These are phyloP conservation scores for Dysidea cf. avara DNA, from an alignment of 37 sponge, comb jelly and placozoan genomes.

Conservation along the genomic window DNA sequence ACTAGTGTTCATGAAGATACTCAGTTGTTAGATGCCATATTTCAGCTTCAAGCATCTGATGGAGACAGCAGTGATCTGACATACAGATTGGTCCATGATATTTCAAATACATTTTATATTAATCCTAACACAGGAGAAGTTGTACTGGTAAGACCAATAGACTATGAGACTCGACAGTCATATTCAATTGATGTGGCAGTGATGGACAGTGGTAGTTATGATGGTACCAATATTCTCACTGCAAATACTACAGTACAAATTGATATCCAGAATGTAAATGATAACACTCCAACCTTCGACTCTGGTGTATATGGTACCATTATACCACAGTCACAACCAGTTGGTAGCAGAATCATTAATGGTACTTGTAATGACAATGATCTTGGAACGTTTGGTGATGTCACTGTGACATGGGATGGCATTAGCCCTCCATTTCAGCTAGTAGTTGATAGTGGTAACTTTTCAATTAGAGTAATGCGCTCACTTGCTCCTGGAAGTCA, in stretches of 20 bases:
- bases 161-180: conserved; percentile 35
- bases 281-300: conserved; percentile 44
- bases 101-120: conserved; percentile 34
- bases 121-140: conserved; percentile 47
- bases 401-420: not conserved
- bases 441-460: not conserved
- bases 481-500: conserved; percentile 32
- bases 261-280: conserved; percentile 51
- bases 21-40: conserved; percentile 22
- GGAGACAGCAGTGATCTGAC: conserved; percentile 44
- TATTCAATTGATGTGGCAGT: conserved; percentile 38
- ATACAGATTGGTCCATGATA: conserved; percentile 19
- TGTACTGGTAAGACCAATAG: conserved; percentile 42
- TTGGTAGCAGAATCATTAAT: conserved; percentile 25
- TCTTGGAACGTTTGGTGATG: conserved; percentile 21
- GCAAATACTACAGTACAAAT: conserved; percentile 30
- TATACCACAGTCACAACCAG: conserved; percentile 11
- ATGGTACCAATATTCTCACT: conserved; percentile 46
- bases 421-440: conserved; percentile 34
- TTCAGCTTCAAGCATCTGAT: conserved; percentile 40
- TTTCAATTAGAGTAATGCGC: conserved; percentile 27
- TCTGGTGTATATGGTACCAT: conserved; percentile 61
- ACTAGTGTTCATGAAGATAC: conserved; percentile 49
- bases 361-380: conserved; percentile 62
- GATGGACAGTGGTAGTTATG: conserved; percentile 59